phyloP scores from a whole-genome alignment of 2,888 invertebrate genomes.

The Troides oblongomaculatus region DNA sequence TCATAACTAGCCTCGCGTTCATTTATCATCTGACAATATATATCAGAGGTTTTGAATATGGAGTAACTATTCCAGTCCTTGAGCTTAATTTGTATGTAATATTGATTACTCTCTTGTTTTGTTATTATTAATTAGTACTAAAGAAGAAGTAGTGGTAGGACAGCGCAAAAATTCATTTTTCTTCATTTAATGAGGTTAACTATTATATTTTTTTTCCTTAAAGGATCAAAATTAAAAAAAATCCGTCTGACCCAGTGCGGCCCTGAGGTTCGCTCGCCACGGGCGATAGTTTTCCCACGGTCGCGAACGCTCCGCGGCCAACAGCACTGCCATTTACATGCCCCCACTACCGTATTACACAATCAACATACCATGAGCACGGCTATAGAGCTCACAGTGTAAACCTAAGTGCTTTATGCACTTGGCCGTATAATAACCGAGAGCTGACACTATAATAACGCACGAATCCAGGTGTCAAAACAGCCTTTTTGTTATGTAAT shows the following conservation, averaged over 20 bases:
- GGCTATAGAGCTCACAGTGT: slow-evolving; percentile 31
- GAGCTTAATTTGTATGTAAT: too few species aligned
- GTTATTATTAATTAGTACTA: too few species aligned
- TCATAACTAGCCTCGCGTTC: too few species aligned
- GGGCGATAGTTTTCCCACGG: slow-evolving; percentile 81
- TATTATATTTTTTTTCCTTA: too few species aligned
- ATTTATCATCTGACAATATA: too few species aligned
- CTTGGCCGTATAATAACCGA: slow-evolving; percentile 39
- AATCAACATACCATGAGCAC: slow-evolving; percentile 44
- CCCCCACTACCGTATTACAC: slow-evolving; percentile 73
- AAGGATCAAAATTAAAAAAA: not conserved
- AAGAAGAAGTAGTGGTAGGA: too few species aligned
- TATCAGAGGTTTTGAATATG: too few species aligned
- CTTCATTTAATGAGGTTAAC: too few species aligned
- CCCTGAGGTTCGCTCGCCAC: slow-evolving; percentile 68
- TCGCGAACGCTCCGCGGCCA: slow-evolving; percentile 68
- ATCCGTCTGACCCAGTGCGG: slow-evolving; percentile 43
- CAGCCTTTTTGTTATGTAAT: not conserved
- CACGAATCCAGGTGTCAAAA: not conserved
- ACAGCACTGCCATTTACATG: slow-evolving; percentile 78
- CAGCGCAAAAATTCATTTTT: too few species aligned
- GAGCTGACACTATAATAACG: not conserved
- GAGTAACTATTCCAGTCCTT: too few species aligned
- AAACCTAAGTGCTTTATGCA: slow-evolving; percentile 40
- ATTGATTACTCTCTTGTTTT: too few species aligned